These are phyloP conservation scores for Apocrypta bakeri DNA, from an alignment of 1,140 invertebrate species.

Conservation along the genomic window DNA sequence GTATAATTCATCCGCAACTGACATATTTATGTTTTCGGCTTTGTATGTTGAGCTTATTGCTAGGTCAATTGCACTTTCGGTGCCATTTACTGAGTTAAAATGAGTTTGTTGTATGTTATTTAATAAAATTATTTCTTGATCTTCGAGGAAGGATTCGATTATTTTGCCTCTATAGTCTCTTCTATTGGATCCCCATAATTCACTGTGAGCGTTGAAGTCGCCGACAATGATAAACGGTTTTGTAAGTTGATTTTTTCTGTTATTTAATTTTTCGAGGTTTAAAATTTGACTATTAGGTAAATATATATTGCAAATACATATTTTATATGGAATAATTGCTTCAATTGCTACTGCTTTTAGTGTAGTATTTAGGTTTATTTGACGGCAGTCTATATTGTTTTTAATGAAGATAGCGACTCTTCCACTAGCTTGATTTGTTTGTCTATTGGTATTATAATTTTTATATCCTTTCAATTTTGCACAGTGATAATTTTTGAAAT, in stretches of 20 bases:
- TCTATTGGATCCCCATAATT: not conserved
- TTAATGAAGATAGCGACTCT: not conserved
- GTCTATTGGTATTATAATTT: not conserved
- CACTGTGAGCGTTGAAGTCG: not conserved
- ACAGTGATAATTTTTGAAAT: not conserved
- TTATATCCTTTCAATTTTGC: not conserved
- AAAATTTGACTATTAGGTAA: not conserved
- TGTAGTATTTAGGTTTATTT: not conserved
- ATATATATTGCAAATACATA: not conserved
- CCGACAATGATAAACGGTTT: not conserved
- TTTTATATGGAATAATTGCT: not conserved
- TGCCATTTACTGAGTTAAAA: conserved; percentile 59
- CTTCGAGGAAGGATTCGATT: not conserved
- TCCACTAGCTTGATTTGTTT: not conserved
- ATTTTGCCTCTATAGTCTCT: not conserved
- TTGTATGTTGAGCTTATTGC: not conserved
- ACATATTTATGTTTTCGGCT: not conserved
- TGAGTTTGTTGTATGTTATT: conserved; percentile 55
- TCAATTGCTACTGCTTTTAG: not conserved
- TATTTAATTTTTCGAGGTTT: not conserved
- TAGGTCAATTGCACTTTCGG: no score
- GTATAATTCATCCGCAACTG: not conserved
- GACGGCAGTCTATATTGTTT: not conserved
- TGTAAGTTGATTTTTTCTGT: not conserved
- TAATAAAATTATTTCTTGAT: not conserved